Percentiles rank a stretch among this genome's conserved stretches.
phyloP scores from a whole-genome alignment of 37 sponge, comb jelly and placozoan genomes.

The Theonella swinhoei region DNA sequence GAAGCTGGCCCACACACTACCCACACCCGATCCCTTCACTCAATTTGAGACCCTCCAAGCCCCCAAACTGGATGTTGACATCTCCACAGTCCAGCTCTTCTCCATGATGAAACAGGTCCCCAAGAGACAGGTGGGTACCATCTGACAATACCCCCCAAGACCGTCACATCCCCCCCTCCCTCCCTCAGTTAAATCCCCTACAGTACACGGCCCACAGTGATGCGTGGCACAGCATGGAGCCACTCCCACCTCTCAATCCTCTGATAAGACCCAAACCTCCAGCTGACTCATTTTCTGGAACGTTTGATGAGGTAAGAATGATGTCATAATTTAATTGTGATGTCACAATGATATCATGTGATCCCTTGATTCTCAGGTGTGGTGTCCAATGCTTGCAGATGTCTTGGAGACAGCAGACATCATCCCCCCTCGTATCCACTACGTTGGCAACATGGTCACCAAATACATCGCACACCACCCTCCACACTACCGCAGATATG shows the following conservation, averaged over 20 bases:
- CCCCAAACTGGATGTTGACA: neutral
- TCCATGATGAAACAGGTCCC: neutral
- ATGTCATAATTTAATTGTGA: neutral
- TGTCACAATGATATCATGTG: neutral
- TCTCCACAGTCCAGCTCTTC: neutral
- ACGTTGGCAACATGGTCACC: neutral
- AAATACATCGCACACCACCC: neutral
- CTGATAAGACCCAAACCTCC: neutral
- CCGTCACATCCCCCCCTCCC: no score
- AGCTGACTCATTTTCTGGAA: neutral
- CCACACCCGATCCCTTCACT: neutral
- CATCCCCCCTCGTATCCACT: neutral
- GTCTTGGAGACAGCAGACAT: neutral
- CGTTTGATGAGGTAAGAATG: neutral
- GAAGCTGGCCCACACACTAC: neutral
- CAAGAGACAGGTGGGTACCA: neutral
- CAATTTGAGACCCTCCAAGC: neutral
- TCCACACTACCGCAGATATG: neutral
- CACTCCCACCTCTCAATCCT: neutral
- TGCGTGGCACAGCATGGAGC: neutral
- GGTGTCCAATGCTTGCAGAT: neutral
- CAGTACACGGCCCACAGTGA: neutral
- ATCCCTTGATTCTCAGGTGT: neutral
- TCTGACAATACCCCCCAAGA: neutral
- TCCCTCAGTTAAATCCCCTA: no score